Base-by-base conservation (phyloP, 92 coral and sea anemone species). In the Porites evermanni region DNA sequence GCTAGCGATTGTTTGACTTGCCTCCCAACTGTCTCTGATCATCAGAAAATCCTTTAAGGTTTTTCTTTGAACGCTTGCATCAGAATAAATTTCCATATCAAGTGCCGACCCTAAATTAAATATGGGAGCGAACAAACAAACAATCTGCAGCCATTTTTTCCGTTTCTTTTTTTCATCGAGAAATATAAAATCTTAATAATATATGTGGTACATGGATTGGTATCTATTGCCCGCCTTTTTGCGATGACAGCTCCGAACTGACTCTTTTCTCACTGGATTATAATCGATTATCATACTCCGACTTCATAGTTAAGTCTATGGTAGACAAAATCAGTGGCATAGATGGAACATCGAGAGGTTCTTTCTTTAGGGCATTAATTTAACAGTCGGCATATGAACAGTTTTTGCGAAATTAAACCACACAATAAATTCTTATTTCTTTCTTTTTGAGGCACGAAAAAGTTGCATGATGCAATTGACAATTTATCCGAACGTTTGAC, bases 1-100 rank as follows among this genome's bases (percentile, higher is more conserved):
- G 4, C 51, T 64, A 29, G 72, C 72, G 47, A 8, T 74, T 20
- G 3, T 63, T 16, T 32, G 20, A 24, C 19, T 67, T 23, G 54
- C 66, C 56, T 53, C 17, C 26, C 19, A 8, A 75, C 66, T 56
- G 21, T 21, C 66, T 12, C 70, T 44, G 63, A 61, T 76, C 52
- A 53, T 2, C 69, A 16, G 65, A 2, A 79, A 52, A 21, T 9
- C 9, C 0, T 56, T 70, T 59, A 44, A 54, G 6, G 26, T 71
- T 9, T 1, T 10, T 13, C 14, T 16, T 60, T 38, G 11, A 17
- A 52, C 53, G 74, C 38, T 70, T 70, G 7, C 51, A 29, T 67
- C 67, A 53, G 85, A 21, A 81, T 81, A 53, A 81, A 81, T 70
- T 81, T 70, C 67, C 69, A 81, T 56, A 54, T 26, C 14, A 8